Evolutionary conservation across 2,113 vertebrate genomes (phyloP).

Genomic region (Pagrus major): DNA sequence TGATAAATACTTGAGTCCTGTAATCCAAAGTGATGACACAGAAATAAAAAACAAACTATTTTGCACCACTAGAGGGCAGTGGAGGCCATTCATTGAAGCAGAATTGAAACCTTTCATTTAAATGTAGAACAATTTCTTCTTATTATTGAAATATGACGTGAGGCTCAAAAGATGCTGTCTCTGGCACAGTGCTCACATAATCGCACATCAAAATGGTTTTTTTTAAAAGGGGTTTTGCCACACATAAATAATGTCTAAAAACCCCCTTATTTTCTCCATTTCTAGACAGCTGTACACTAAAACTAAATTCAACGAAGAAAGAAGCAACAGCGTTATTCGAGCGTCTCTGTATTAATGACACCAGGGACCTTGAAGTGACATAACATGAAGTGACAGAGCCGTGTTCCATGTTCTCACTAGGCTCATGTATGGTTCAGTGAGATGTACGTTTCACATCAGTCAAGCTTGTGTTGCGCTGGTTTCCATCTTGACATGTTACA

Average conservation of each 20-base stretch:
- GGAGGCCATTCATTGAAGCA: background rate
- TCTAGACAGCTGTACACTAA: background rate
- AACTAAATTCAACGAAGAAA: background rate
- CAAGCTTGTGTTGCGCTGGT: constrained; percentile 18
- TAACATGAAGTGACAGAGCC: constrained; percentile 50
- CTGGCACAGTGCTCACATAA: background rate
- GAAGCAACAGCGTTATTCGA: accelerated
- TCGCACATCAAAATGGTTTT: background rate
- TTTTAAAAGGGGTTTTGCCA: background rate
- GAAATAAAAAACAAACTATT: background rate
- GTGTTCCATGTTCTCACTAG: constrained; percentile 4
- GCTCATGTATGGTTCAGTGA: constrained; percentile 43
- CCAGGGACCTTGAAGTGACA: background rate
- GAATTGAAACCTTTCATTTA: background rate
- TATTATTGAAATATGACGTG: background rate
- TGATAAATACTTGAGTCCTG: background rate
- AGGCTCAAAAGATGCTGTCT: background rate
- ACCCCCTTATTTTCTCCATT: too few species aligned
- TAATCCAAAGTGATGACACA: background rate
- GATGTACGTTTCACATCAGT: constrained; percentile 34
- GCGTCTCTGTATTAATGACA: constrained; percentile 1
- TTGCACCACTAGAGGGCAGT: constrained; percentile 28
- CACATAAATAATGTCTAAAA: background rate
- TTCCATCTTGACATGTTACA: constrained; percentile 40
- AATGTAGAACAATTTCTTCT: background rate